Conservation (phyloP, 2,888 invertebrate genomes). For the Megalurothrips usitatus region DNA sequence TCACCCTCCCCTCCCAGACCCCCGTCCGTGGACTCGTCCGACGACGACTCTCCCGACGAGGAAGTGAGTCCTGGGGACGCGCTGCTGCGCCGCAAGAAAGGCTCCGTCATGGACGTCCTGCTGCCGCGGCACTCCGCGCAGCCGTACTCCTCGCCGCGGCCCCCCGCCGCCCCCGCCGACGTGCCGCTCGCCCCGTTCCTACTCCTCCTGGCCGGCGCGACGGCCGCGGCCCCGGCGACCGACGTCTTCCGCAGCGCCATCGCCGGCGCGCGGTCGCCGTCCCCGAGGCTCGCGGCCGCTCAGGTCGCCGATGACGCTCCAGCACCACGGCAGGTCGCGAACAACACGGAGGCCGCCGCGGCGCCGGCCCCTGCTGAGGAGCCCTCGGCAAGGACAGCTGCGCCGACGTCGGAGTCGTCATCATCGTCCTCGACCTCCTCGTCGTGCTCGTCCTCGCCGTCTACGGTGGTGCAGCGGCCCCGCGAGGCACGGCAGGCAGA, state of each 20-base stretch:
- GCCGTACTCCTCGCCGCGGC: conserved; percentile 10
- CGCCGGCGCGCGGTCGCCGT: neutral
- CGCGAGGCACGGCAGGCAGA: neutral
- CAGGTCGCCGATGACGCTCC: neutral
- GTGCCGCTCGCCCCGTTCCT: neutral
- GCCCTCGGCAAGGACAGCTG: neutral
- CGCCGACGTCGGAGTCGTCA: neutral
- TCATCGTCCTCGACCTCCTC: neutral
- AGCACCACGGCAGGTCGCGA: neutral
- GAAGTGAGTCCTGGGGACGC: conserved; percentile 17
- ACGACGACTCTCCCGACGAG: neutral
- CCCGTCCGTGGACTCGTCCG: conserved; percentile 34
- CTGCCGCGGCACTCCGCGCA: neutral
- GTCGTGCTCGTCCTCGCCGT: conserved; percentile 11
- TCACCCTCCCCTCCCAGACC: neutral
- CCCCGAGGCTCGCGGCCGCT: neutral
- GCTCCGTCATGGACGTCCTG: conserved; percentile 14
- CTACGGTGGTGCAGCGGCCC: neutral
- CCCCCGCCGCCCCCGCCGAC: conserved; percentile 37
- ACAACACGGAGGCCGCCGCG: neutral
- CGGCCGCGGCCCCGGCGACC: neutral
- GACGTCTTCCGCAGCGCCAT: neutral
- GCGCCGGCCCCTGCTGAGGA: neutral
- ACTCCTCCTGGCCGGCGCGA: neutral
- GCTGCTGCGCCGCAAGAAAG: neutral